Evolutionary conservation across 30 jellyfish, hydroid and myxozoan genomes (phyloP).

Genomic region (Chironex yamaguchii): DNA sequence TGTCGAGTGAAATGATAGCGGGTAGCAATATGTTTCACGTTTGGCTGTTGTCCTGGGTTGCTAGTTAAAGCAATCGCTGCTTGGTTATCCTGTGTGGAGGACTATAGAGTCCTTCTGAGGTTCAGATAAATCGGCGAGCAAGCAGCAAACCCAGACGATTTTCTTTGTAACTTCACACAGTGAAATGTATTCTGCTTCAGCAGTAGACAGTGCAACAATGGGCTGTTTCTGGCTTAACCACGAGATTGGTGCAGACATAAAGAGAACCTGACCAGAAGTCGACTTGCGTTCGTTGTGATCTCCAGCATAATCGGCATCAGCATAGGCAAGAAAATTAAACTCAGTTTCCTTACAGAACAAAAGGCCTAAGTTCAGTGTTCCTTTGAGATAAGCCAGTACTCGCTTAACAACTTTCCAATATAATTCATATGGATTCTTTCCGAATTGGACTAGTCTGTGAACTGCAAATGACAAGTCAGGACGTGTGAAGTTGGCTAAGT

Average conservation of each 20-base stretch:
- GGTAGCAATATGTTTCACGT: conserved; percentile 27
- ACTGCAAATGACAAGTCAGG: conserved; percentile 51
- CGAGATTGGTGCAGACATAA: not conserved
- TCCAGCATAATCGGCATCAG: conserved; percentile 53
- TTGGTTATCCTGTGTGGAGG: conserved; percentile 25
- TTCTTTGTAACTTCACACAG: no score
- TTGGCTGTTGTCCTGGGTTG: conserved; percentile 15
- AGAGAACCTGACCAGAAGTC: conserved; percentile 20
- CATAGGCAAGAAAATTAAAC: not conserved
- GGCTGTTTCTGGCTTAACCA: conserved; percentile 27
- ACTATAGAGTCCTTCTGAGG: no score
- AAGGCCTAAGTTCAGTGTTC: not conserved
- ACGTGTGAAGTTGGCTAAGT: conserved; percentile 4
- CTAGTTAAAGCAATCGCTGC: conserved; percentile 33
- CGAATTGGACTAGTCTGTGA: not conserved
- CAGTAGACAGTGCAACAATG: conserved; percentile 5
- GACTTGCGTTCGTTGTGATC: conserved; percentile 18
- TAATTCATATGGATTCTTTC: no score
- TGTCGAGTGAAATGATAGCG: not conserved
- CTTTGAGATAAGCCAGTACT: conserved; percentile 27
- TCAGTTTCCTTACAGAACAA: not conserved
- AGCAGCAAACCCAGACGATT: no score
- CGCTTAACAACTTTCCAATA: conserved; percentile 18
- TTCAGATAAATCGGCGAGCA: no score
- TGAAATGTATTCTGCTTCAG: conserved; percentile 44